Percentiles rank a stretch among this genome's conserved stretches.
phyloP scores from a whole-genome alignment of 2,888 invertebrate genomes.

The Harmothoe impar region DNA sequence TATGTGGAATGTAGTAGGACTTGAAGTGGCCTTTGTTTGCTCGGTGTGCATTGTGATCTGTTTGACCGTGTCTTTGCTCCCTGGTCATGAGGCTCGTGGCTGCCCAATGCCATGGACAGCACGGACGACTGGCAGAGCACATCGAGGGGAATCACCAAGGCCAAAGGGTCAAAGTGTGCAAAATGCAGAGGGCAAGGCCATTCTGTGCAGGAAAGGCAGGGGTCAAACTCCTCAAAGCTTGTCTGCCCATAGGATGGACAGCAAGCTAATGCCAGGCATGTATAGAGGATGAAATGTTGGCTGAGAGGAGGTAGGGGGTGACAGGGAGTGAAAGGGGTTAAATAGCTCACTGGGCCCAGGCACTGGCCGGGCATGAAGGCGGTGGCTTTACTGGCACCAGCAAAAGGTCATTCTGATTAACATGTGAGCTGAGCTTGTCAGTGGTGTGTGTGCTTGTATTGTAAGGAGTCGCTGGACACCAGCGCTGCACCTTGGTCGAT shows the following conservation, averaged over 20 bases:
- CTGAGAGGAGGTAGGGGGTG: not conserved
- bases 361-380: slow-evolving; percentile 23
- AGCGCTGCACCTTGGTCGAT: slow-evolving; percentile 7
- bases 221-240: not conserved
- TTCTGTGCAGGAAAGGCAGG: not conserved
- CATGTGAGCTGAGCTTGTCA: slow-evolving; percentile 30
- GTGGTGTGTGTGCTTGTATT: slow-evolving; percentile 1
- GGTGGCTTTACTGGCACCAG: not conserved
- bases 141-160: not conserved
- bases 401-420: slow-evolving; percentile 34
- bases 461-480: not conserved
- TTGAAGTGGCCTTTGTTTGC: too few species aligned
- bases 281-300: not conserved
- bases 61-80: too few species aligned
- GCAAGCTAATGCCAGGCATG: slow-evolving; percentile 29
- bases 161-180: too few species aligned
- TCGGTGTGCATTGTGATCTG: too few species aligned
- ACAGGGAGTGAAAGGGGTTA: slow-evolving; percentile 8
- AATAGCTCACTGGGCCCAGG: not conserved
- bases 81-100: too few species aligned
- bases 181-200: not conserved
- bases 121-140: not conserved
- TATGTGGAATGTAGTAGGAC: too few species aligned
- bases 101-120: not conserved
- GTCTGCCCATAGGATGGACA: not conserved